Base-by-base conservation (phyloP, 2,888 invertebrate genomes). In the Drosophila emarginata region DNA sequence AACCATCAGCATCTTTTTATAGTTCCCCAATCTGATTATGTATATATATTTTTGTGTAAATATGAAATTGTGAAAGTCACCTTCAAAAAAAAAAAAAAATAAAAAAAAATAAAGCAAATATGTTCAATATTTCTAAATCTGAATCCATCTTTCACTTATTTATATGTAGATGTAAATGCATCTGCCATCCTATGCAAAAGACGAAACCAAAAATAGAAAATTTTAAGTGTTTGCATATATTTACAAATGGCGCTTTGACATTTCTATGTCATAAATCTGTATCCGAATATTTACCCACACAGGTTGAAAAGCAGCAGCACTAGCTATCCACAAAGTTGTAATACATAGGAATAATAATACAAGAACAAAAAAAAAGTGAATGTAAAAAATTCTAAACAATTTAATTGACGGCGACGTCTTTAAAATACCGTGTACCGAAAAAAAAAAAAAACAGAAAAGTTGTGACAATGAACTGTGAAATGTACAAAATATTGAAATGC, bases 201-300 rank as follows among this genome's bases (percentile, higher is more conserved):
- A 11, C 14, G 15, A 12, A 12, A 15, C 70, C 54, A 56, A 26
- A 70, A 72, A 70, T 70, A 70, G 72, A 70, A 51, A 40, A 39
- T 70, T 64, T 70, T 60, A 60, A 59, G 59, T 50, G 45, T 53
- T 53, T 52, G n/a, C 28, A 18, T 45, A 45, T 37, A 37, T 12
- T n/a, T 45, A 45, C 45, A 45, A 45, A 36, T 39, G 61, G 39
- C 60, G 23, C 66, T 54, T 76, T 83, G 84, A 83, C 84, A 83
- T 84, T 86, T 82, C 68, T 74, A 64, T 82, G 84, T 71, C 87
- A 82, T 86, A 78, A 86, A 83, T 83, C 74, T 71, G 54, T 65
- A 53, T 59, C 45, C 21, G 21, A 53, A 54, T 23, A 56, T 63
- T 40, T 70, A 11, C 2, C 45, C 45, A 51, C 45, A 21, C 45